Conservation (phyloP, 1,140 invertebrate genomes). For the Drosophila erecta region DNA sequence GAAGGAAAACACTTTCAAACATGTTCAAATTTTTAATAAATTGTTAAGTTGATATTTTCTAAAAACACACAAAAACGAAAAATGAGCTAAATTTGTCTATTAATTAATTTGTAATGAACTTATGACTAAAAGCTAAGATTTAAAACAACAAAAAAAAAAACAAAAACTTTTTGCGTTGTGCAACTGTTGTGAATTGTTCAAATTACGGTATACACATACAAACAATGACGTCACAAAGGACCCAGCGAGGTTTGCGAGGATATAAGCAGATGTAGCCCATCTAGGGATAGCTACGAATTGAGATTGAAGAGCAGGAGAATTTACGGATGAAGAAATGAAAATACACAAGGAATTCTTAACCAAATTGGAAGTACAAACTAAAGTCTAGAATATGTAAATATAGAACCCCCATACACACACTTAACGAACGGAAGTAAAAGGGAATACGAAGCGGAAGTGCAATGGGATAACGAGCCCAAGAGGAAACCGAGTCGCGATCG, state of each 20-base stretch:
- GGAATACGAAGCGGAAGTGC: conserved; percentile 30
- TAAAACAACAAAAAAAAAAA: conserved; percentile 37
- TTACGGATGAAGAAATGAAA: conserved; percentile 61
- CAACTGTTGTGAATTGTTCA: conserved; percentile 82
- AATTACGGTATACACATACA: conserved; percentile 73
- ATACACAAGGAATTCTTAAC: conserved; percentile 82
- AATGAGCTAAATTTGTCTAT: conserved; percentile 62
- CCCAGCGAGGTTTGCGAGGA: conserved; percentile 44
- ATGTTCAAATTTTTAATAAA: conserved; percentile 75
- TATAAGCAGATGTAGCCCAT: conserved; percentile 5
- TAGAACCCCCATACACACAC: conserved; percentile 42
- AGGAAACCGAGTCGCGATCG: conserved; percentile 1
- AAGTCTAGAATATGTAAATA: conserved; percentile 80
- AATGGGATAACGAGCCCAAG: conserved; percentile 26
- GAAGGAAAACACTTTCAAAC: conserved; percentile 65
- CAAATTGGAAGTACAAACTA: conserved; percentile 83
- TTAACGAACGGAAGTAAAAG: conserved; percentile 22
- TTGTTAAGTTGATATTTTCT: conserved; percentile 67
- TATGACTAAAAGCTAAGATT: conserved; percentile 65
- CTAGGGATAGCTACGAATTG: conserved; percentile 15
- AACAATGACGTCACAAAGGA: conserved; percentile 70
- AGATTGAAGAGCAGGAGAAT: conserved; percentile 30
- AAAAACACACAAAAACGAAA: conserved; percentile 40
- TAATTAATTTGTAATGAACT: conserved; percentile 71
- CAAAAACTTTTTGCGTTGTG: conserved; percentile 72